These are phyloP conservation scores for Dascillus cervinus DNA, from an alignment of 2,888 invertebrate species.

Conservation along the genomic window DNA sequence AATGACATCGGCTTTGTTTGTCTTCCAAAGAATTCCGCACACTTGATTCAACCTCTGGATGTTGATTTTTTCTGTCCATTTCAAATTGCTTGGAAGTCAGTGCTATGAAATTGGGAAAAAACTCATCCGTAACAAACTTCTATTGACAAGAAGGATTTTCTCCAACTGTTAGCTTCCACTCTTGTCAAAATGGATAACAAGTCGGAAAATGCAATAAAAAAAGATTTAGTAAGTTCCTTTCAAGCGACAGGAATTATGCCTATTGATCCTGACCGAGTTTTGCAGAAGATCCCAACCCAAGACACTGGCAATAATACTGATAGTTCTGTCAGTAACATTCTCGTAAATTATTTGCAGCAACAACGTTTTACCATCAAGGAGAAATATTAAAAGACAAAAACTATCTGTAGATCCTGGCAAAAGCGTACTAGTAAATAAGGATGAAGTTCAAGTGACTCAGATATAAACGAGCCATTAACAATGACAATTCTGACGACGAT, in stretches of 20 bases:
- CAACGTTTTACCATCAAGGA: conserved; percentile 1
- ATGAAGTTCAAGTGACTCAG: conserved; percentile 3
- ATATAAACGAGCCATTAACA: neutral
- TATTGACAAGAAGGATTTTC: conserved; percentile 2
- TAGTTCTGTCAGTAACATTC: conserved; percentile 1
- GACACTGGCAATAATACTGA: neutral
- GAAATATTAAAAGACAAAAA: neutral
- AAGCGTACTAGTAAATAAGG: conserved; percentile 2
- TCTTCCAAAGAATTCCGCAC: conserved; percentile 27
- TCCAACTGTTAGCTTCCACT: conserved; percentile 1
- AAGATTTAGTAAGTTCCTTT: conserved; percentile 3
- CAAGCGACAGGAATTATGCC: conserved; percentile 4
- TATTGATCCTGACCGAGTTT: conserved; percentile 1
- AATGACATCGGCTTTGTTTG: conserved; percentile 27
- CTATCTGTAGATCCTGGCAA: conserved; percentile 3
- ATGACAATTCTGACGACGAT: conserved; percentile 1
- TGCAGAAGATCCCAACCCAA: conserved; percentile 2
- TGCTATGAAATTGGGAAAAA: conserved; percentile 2
- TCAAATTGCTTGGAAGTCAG: conserved; percentile 21
- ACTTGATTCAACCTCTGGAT: conserved; percentile 21
- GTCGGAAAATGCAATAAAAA: conserved; percentile 1
- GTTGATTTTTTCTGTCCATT: no score
- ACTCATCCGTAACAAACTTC: conserved; percentile 1
- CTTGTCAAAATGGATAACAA: conserved; percentile 1
- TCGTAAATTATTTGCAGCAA: conserved; percentile 5